Base-by-base conservation (phyloP, 1,140 invertebrate genomes). In the Leptopilina boulardi region DNA sequence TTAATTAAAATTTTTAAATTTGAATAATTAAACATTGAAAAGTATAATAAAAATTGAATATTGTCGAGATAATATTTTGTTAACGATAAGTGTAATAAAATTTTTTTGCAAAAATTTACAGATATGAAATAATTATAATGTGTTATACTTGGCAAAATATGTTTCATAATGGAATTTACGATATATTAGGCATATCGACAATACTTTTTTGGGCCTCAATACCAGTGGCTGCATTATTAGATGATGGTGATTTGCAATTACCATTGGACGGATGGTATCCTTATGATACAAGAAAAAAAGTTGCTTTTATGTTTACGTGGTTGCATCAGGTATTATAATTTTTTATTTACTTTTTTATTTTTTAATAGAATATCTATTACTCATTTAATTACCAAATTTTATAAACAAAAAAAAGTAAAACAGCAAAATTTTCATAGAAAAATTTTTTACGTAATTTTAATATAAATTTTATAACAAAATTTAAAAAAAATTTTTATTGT, bases 241-340 rank as follows among this genome's bases (percentile, higher is more conserved):
- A 59, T 59, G 21, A 10, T 1, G 26, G 15, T 26, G 23, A 59
- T 13, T 23, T 23, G 9, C 10, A 13, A n/a, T 26, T 59, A 59
- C 56, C 56, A 26, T 59, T 59, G 56, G 56, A 59, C 13, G 56
- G 56, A 26, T 59, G 56, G 56, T 59, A 59, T 26, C 56, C 56
- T 4, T 59, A 13, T 26, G 21, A 59, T 59, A 26, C 56, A 13
- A 59, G 11, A 26, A 59, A 59, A 59, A 23, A 11, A 11, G 2
- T 4, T 59, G 19, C 3, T 0, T 59, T 59, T 21, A 26, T 26
- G 13, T 10, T 59, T 9, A 59, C 56, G 2, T 59, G 56, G 56
- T 13, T 11, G 23, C 56, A 59, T 26, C 56, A 59, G 56, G 56
- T 47, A 47, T 30, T 30, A 30, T 30, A 30, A 30, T 30, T 3